Percentiles rank a stretch among this genome's conserved stretches.
These are phyloP conservation scores for Aix galericulata DNA, from an alignment of 2,113 vertebrate species.

Conservation along the genomic window DNA sequence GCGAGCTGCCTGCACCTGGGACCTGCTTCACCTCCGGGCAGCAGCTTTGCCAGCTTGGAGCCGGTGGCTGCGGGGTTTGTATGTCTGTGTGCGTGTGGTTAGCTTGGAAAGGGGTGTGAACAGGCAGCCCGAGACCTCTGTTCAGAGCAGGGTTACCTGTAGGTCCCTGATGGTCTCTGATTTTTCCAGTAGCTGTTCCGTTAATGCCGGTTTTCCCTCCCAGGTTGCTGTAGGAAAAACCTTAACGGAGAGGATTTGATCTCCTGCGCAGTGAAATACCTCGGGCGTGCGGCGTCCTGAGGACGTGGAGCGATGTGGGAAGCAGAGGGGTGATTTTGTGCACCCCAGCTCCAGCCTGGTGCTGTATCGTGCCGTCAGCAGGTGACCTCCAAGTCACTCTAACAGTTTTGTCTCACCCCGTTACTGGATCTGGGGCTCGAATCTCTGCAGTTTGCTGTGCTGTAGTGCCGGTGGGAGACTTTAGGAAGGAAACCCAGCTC, in stretches of 20 bases:
- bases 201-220: not conserved
- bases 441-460: not conserved
- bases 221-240: not conserved
- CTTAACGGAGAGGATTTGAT: not conserved
- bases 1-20: not conserved
- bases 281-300: not conserved
- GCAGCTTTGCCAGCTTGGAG: not conserved
- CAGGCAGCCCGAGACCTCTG: not conserved
- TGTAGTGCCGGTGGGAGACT: not conserved
- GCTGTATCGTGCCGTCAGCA: fast-evolving
- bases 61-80: not conserved
- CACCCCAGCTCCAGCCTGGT: fast-evolving
- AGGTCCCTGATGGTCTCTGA: not conserved
- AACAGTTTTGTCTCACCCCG: not conserved
- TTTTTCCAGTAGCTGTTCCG: not conserved
- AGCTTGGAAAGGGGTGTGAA: fast-evolving
- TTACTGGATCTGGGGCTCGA: not conserved
- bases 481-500: not conserved
- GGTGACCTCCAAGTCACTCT: fast-evolving
- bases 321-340: not conserved
- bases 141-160: not conserved
- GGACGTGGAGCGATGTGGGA: fast-evolving
- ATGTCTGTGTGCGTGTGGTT: not conserved
- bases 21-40: not conserved
- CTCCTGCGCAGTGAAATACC: not conserved